Base-by-base conservation (phyloP, 2,888 invertebrate species). In the Tenthredo notha region DNA sequence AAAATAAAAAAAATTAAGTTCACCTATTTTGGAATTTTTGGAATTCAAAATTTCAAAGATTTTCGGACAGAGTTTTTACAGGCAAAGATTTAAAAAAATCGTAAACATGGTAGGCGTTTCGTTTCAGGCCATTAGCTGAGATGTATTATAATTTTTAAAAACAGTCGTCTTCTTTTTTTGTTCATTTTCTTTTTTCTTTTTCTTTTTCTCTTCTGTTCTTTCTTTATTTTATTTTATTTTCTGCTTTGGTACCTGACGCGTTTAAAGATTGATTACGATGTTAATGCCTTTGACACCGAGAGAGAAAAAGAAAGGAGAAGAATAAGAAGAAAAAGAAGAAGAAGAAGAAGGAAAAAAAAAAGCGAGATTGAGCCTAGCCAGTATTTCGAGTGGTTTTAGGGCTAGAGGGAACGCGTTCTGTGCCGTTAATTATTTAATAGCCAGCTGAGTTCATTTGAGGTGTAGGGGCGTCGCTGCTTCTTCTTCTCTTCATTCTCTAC, bases 391-490 rank as follows among this genome's bases (percentile, higher is more conserved):
- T 70, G 29, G n/a, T 70, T n/a, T 33, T 1, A 37, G 70, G 40
- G 15, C 37, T 37, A 40, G 40, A 37, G 33, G 21, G 40, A 47
- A 29, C 3, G 10, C 21, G 50, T n/a, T n/a, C 9, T 47, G 21
- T 10, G 70, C 61, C 61, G 80, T 80, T 80, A 80, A 80, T 80
- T 80, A 80, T 80, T 80, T 80, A 80, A 80, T 80, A 50, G 80
- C 47, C 80, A 80, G 80, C 58, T 80, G 80, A 80, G 80, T 61
- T 61, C 61, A 65, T 61, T 33, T 29, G 80, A 43, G 58, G 40
- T 61, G 50, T 15, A 18, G 58, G 61, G 33, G 54, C 47, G 47
- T 77, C 25, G 12, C 50, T 40, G 54, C 50, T 54, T 61, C 61
- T 61, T 61, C 54, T 54, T 33, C 25, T 77, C 25, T 15, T 77